phyloP scores from a whole-genome alignment of 1,140 invertebrate species.

The Reticulitermes speratus region DNA sequence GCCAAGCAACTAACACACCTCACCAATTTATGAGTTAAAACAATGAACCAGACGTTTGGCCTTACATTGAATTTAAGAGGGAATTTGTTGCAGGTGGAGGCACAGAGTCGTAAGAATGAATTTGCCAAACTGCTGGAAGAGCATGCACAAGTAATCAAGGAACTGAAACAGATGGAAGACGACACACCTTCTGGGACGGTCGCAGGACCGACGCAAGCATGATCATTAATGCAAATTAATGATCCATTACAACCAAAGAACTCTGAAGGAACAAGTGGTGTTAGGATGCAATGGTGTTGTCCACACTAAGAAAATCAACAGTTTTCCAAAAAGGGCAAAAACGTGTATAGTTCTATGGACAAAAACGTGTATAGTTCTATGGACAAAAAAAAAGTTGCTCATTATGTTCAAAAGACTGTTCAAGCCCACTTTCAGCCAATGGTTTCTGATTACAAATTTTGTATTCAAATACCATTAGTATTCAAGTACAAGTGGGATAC shows the following conservation, averaged over 20 bases:
- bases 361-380: not conserved
- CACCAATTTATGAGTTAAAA: too few relatives aligned
- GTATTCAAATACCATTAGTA: not conserved
- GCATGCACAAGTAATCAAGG: slow-evolving; percentile 50
- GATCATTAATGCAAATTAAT: not conserved
- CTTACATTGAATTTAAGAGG: too few relatives aligned
- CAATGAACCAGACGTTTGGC: too few relatives aligned
- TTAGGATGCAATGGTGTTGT: not conserved
- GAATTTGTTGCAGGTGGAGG: slow-evolving; percentile 44
- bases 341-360: not conserved
- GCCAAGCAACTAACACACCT: too few relatives aligned
- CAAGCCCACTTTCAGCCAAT: not conserved
- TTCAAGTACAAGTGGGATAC: too few relatives aligned
- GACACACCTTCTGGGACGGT: slow-evolving; percentile 38
- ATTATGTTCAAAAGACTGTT: not conserved
- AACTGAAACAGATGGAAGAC: slow-evolving; percentile 49
- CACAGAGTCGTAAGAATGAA: slow-evolving; percentile 50
- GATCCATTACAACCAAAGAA: slow-evolving; percentile 5
- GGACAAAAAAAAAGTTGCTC: not conserved
- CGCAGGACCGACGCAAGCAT: not conserved
- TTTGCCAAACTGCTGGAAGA: slow-evolving; percentile 53
- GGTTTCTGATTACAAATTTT: not conserved
- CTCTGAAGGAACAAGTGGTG: not conserved
- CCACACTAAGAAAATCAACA: not conserved
- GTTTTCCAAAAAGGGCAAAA: not conserved